A percentile compares a stretch with the other conserved stretches of the same genome.
Evolutionary conservation across 2,888 invertebrate species (phyloP).

Genomic region (Tenodera sinensis): DNA sequence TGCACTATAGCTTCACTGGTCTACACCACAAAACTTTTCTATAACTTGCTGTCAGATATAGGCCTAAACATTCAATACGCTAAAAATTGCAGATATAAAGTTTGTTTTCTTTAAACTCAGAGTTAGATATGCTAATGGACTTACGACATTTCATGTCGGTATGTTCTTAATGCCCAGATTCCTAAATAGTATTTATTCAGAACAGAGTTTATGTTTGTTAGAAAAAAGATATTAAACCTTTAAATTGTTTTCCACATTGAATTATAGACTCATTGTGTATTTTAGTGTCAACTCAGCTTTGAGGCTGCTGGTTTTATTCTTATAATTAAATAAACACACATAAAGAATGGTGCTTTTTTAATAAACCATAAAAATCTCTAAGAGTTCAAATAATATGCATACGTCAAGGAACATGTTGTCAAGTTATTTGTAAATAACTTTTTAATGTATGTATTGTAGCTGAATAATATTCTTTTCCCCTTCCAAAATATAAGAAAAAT

Average conservation of each 20-base stretch:
- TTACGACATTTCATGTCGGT: not conserved
- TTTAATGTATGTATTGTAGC: not conserved
- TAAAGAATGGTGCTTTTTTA: constrained; percentile 10
- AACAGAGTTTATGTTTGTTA: not conserved
- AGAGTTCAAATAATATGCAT: constrained; percentile 9
- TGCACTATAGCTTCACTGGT: too few species aligned
- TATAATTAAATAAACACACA: not conserved
- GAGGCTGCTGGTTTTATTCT: not conserved
- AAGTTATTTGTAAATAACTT: constrained; percentile 1
- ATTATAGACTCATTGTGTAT: not conserved
- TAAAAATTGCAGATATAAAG: too few species aligned
- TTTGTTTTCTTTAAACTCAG: too few species aligned
- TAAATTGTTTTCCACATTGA: not conserved
- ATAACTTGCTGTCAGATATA: too few species aligned
- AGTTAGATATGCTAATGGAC: too few species aligned
- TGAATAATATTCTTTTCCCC: not conserved
- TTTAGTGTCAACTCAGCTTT: not conserved
- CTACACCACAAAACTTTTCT: too few species aligned
- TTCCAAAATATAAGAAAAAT: not conserved
- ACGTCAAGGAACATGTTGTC: not conserved
- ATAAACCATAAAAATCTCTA: not conserved
- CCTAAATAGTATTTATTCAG: not conserved
- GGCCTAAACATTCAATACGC: too few species aligned
- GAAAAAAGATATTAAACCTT: not conserved
- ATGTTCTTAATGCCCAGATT: not conserved